Conservation (phyloP, 2,113 vertebrate species). For the Oncorhynchus clarkii region DNA sequence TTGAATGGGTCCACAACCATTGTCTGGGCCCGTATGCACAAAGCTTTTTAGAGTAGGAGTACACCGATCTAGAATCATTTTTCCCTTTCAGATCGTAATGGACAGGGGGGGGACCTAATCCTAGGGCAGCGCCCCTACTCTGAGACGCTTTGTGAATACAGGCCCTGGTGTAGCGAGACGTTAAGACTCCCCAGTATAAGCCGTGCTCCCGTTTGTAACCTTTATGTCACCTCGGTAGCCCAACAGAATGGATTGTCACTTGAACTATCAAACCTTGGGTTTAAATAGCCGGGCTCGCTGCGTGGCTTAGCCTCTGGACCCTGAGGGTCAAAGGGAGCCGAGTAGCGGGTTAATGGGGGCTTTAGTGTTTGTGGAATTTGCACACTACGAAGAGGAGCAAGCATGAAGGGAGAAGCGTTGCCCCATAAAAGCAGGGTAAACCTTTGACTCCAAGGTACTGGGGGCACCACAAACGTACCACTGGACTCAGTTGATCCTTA, state of each 20-base stretch:
- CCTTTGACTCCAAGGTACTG: conserved; percentile 29
- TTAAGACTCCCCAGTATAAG: neutral
- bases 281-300: conserved; percentile 23
- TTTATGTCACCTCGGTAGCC: too few relatives aligned
- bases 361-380: conserved; percentile 37
- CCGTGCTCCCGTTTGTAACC: neutral
- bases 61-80: too few relatives aligned
- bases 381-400: conserved; percentile 21
- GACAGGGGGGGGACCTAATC: too few relatives aligned
- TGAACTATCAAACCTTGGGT: conserved; percentile 23
- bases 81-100: too few relatives aligned
- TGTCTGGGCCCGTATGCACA: too few relatives aligned
- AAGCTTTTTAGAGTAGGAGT: too few relatives aligned
- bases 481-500: neutral
- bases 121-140: too few relatives aligned
- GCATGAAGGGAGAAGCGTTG: conserved; percentile 2
- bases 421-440: conserved; percentile 35
- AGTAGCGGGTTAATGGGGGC: conserved; percentile 53
- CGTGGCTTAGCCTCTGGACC: neutral
- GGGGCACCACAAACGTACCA: neutral
- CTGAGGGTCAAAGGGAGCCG: conserved; percentile 31
- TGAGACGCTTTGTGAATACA: too few relatives aligned
- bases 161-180: too few relatives aligned
- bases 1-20: too few relatives aligned
- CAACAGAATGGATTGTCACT: conserved; percentile 13